Evolutionary conservation across 2,113 vertebrate species (phyloP).

Genomic region (Orthonyx spaldingii): DNA sequence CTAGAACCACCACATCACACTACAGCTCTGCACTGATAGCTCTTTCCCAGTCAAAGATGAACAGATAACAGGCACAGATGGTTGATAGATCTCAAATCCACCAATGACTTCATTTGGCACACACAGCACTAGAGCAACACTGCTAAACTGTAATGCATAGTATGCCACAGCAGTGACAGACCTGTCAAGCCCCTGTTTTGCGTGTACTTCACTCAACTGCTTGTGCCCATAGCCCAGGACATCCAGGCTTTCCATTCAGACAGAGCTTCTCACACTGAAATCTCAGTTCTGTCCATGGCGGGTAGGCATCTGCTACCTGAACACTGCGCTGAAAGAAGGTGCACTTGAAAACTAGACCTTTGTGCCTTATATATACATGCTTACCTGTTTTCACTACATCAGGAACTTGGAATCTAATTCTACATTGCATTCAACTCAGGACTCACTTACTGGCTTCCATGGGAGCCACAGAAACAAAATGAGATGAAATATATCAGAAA

Average conservation of each 20-base stretch:
- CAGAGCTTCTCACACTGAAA: not conserved
- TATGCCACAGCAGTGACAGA: not conserved
- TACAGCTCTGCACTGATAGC: not conserved
- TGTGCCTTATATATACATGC: not conserved
- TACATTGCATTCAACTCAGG: rapidly evolving
- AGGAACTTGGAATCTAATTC: not conserved
- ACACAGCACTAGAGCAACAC: not conserved
- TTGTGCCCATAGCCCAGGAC: not conserved
- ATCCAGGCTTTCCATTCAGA: not conserved
- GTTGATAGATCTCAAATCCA: not conserved
- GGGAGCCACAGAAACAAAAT: not conserved
- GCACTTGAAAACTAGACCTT: not conserved
- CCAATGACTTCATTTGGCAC: constrained; percentile 38
- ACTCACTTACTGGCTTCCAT: not conserved
- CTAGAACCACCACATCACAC: not conserved
- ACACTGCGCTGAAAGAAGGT: not conserved
- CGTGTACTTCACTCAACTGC: not conserved
- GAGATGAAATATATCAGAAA: not conserved
- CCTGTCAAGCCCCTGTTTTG: not conserved
- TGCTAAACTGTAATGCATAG: not conserved
- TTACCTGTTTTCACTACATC: not conserved
- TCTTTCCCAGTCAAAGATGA: not conserved
- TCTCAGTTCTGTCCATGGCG: not conserved
- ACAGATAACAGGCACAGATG: constrained; percentile 19
- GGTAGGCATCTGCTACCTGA: not conserved